Percentiles rank a stretch among this genome's conserved stretches.
Conservation (phyloP, 2,888 invertebrate species). For the Yponomeuta sedellus region DNA sequence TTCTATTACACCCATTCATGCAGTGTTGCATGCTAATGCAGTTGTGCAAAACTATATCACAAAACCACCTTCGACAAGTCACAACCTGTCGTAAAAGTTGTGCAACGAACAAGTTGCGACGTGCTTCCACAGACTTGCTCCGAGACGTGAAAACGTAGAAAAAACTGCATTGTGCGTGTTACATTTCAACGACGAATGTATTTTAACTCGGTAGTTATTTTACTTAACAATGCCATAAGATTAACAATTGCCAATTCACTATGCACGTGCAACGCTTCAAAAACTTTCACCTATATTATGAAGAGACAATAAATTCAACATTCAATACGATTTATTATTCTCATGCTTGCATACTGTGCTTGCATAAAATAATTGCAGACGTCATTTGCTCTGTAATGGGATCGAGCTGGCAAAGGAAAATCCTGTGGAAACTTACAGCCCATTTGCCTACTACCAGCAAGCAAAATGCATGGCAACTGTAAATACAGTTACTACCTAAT, state of each 20-base stretch:
- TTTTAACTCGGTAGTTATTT: constrained; percentile 9
- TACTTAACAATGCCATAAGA: constrained; percentile 15
- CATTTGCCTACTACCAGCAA: background rate
- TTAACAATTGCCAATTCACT: constrained; percentile 22
- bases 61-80: constrained; percentile 36
- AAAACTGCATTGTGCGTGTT: constrained; percentile 6
- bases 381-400: background rate
- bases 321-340: background rate
- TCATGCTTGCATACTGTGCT: background rate
- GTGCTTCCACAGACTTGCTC: constrained; percentile 24
- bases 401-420: background rate
- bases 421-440: background rate
- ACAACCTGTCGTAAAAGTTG: constrained; percentile 47
- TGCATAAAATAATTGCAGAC: background rate
- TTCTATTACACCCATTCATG: too few relatives aligned
- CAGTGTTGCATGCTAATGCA: background rate
- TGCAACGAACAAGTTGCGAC: constrained; percentile 42
- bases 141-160: constrained; percentile 1
- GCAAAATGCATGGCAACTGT: background rate
- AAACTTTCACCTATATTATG: constrained; percentile 9
- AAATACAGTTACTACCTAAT: too few relatives aligned
- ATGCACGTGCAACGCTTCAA: constrained; percentile 22
- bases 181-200: background rate
- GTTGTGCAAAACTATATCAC: background rate
- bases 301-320: background rate